phyloP scores from a whole-genome alignment of 2,888 invertebrate species.

The Andrena camellia region DNA sequence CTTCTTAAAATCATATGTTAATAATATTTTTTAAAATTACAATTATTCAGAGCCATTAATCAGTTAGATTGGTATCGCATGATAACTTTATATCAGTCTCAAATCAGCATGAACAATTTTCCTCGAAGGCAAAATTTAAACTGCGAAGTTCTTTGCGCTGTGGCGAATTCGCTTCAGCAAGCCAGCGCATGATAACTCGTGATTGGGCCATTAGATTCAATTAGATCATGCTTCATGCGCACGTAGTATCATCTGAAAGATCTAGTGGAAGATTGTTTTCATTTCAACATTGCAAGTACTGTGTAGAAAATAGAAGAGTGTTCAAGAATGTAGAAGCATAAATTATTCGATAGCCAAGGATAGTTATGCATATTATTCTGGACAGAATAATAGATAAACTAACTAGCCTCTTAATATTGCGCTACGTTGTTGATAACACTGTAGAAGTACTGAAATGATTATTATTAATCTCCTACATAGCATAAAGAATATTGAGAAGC shows the following conservation, averaged over 20 bases:
- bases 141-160: conserved; percentile 29
- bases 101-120: background rate
- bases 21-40: too few species aligned
- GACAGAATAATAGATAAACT: too few species aligned
- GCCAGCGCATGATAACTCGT: conserved; percentile 43
- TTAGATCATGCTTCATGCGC: conserved; percentile 48
- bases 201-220: conserved; percentile 65
- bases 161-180: conserved; percentile 35
- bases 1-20: too few species aligned
- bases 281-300: background rate
- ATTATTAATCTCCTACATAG: too few species aligned
- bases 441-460: too few species aligned
- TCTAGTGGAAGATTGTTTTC: conserved; percentile 22
- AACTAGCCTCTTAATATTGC: too few species aligned
- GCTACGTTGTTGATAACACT: too few species aligned
- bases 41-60: too few species aligned
- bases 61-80: background rate
- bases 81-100: background rate
- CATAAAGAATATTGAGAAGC: too few species aligned
- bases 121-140: background rate
- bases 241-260: conserved; percentile 44
- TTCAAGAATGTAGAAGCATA: background rate
- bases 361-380: too few species aligned
- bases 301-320: background rate
- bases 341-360: too few species aligned